These are phyloP conservation scores for Acropternis orthonyx DNA, from an alignment of 2,797 vertebrate species.

Conservation along the genomic window DNA sequence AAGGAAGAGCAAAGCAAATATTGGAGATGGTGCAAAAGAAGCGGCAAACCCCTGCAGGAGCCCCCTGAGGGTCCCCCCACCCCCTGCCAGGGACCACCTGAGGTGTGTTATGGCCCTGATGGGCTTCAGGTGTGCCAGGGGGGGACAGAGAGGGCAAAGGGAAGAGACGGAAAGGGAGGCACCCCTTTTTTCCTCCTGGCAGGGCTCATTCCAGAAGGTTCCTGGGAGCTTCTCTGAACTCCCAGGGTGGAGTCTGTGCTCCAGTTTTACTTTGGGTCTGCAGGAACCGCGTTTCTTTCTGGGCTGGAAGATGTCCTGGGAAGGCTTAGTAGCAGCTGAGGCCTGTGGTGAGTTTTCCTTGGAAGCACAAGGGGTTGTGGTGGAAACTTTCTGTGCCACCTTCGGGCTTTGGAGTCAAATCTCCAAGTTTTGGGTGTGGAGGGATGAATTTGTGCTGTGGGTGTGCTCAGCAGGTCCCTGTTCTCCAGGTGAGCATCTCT, in stretches of 20 bases:
- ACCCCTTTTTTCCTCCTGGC: rapidly evolving
- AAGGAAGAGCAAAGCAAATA: rapidly evolving
- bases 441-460: background rate
- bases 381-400: rapidly evolving
- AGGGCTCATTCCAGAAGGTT: background rate
- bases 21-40: background rate
- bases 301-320: background rate
- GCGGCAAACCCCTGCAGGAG: background rate
- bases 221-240: rapidly evolving
- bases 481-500: no score
- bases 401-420: rapidly evolving
- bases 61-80: background rate
- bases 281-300: no score
- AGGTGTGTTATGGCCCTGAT: rapidly evolving
- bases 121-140: background rate
- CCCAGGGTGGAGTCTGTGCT: rapidly evolving
- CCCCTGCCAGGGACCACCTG: background rate
- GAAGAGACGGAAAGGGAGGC: background rate
- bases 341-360: rapidly evolving
- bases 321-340: no score
- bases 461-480: background rate
- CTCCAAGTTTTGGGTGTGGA: rapidly evolving
- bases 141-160: background rate
- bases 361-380: rapidly evolving
- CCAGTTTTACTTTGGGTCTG: background rate